Conservation (phyloP, 2,888 invertebrate genomes). For the Drosophila flavopinicola region DNA sequence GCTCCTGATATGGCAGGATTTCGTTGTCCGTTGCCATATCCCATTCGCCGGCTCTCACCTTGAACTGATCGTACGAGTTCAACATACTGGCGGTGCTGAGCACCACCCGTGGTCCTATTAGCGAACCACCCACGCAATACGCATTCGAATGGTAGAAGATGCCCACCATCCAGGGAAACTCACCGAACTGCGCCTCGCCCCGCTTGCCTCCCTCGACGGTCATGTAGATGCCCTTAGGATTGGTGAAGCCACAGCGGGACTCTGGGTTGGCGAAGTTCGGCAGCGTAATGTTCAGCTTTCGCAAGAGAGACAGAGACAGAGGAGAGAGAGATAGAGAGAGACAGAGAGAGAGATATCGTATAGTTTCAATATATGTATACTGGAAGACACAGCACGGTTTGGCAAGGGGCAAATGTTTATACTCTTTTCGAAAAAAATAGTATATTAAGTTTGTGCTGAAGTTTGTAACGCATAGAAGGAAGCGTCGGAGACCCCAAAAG, state of each 20-base stretch:
- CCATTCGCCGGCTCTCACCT: slow-evolving; percentile 45
- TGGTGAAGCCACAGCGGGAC: slow-evolving; percentile 11
- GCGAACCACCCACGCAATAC: slow-evolving; percentile 9
- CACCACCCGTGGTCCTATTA: slow-evolving; percentile 12
- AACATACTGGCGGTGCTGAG: neutral
- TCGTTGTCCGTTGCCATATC: slow-evolving; percentile 11
- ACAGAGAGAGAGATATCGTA: too few relatives aligned
- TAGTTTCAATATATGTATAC: too few relatives aligned
- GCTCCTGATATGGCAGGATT: slow-evolving; percentile 20
- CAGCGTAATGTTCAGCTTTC: neutral
- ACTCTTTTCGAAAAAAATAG: too few relatives aligned
- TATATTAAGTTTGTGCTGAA: too few relatives aligned
- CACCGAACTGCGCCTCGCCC: slow-evolving; percentile 25
- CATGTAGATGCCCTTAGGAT: slow-evolving; percentile 20
- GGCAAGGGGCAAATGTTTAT: too few relatives aligned
- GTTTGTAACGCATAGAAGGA: too few relatives aligned
- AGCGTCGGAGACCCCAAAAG: too few relatives aligned
- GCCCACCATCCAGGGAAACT: slow-evolving; percentile 42
- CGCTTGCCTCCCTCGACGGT: neutral
- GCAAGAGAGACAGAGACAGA: neutral
- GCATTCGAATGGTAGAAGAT: neutral
- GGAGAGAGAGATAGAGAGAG: too few relatives aligned
- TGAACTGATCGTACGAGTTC: rapidly evolving
- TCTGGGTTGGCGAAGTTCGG: rapidly evolving
- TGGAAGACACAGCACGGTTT: too few relatives aligned